These are phyloP conservation scores for Diadema setosum DNA, from an alignment of 35 echinoderm and acorn worm genomes.

Conservation along the genomic window DNA sequence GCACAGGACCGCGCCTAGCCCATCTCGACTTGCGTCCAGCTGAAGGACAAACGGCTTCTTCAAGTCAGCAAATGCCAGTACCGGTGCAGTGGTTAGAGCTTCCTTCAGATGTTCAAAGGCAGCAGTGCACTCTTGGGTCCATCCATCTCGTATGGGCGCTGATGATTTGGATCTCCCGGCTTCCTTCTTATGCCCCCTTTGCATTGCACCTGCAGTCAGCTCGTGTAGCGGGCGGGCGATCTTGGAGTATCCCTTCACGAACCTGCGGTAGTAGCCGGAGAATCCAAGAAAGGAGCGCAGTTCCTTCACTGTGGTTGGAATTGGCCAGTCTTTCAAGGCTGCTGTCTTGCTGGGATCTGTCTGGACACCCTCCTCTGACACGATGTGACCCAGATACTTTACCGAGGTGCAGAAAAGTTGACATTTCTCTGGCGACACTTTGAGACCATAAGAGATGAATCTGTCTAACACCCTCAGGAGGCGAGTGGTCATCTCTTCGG, in stretches of 20 bases:
- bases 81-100: constrained; percentile 37
- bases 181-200: not conserved
- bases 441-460: constrained; percentile 23
- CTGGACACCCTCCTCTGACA: not conserved
- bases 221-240: constrained; percentile 1
- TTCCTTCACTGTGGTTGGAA: not conserved
- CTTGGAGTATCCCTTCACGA: constrained; percentile 45
- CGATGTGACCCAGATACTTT: constrained; percentile 41
- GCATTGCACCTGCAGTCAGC: not conserved
- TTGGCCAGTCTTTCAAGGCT: not conserved
- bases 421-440: constrained; percentile 43
- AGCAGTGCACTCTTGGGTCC: constrained; percentile 36
- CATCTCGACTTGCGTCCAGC: no score
- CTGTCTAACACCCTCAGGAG: constrained; percentile 43
- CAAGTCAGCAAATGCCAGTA: constrained; percentile 58
- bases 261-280: constrained; percentile 5
- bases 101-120: no score
- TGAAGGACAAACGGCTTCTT: constrained; percentile 35
- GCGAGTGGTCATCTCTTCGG: constrained; percentile 32
- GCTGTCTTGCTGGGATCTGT: not conserved
- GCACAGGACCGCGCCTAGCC: no score
- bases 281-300: not conserved
- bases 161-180: not conserved
- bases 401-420: constrained; percentile 27
- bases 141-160: not conserved